Evolutionary conservation across 2,113 vertebrate species (phyloP).

Genomic region (Brachyhypopomus occidentalis): DNA sequence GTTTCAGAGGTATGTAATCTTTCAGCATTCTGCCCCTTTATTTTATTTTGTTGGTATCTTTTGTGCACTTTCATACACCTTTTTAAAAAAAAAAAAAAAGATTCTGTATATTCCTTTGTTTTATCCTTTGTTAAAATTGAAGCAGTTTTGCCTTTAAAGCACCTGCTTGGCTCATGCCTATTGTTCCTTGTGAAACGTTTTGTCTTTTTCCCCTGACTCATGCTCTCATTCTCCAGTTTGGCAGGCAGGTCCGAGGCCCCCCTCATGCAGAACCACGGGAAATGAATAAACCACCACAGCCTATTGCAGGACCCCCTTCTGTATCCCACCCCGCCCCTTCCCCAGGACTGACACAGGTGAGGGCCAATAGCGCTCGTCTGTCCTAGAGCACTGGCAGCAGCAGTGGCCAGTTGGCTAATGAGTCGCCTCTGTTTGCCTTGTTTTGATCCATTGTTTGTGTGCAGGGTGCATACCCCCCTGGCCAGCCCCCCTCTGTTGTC

Average conservation of each 20-base stretch:
- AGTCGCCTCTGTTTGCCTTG: background rate
- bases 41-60: background rate
- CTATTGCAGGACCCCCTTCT: slow-evolving; percentile 92
- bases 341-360: slow-evolving; percentile 96
- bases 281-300: slow-evolving; percentile 99
- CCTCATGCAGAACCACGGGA: slow-evolving; percentile 97
- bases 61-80: too few relatives aligned
- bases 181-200: too few relatives aligned
- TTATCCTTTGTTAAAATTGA: too few relatives aligned
- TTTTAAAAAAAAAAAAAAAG: too few relatives aligned
- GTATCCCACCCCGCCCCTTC: slow-evolving; percentile 93
- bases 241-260: slow-evolving; percentile 80
- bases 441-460: slow-evolving; percentile 10
- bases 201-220: background rate
- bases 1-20: slow-evolving; percentile 35
- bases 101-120: too few relatives aligned
- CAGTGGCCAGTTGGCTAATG: too few relatives aligned
- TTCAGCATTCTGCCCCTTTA: background rate
- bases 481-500: slow-evolving; percentile 90
- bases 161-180: too few relatives aligned
- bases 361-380: background rate
- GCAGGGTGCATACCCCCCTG: slow-evolving; percentile 87
- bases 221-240: slow-evolving; percentile 52
- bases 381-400: too few relatives aligned
- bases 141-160: too few relatives aligned